Evolutionary conservation across 2,797 vertebrate species (phyloP).

Genomic region (Arrhamphus sclerolepis): DNA sequence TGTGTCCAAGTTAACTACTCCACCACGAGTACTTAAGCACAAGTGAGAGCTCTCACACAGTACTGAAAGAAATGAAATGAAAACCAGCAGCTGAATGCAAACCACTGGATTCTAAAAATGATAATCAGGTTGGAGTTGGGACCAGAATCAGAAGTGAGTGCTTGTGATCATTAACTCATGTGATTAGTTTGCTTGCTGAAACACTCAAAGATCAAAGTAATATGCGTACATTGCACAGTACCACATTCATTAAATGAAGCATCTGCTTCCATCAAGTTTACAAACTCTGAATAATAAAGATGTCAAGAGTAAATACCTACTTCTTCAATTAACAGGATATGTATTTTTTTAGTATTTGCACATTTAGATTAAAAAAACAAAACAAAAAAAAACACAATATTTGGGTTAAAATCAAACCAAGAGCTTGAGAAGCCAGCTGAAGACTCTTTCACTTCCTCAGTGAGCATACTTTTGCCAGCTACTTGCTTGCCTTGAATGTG

Average conservation of each 20-base stretch:
- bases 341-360: no score
- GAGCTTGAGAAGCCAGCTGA: conserved; percentile 6
- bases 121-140: conserved; percentile 36
- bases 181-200: no score
- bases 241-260: no score
- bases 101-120: conserved; percentile 55
- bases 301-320: no score
- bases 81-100: conserved; percentile 46
- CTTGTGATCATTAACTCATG: conserved; percentile 6
- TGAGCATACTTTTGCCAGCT: conserved; percentile 20
- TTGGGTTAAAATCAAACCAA: no score
- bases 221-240: no score
- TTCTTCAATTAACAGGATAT: no score
- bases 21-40: conserved; percentile 34
- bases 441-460: conserved; percentile 24
- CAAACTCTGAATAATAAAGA: no score
- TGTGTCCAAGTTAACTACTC: conserved; percentile 36
- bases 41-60: conserved; percentile 40
- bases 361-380: no score
- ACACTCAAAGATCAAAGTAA: no score
- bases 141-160: conserved; percentile 28
- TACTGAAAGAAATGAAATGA: conserved; percentile 19
- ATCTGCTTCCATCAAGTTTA: no score
- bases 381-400: no score
- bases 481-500: conserved; percentile 26